Conservation (phyloP, 2,113 vertebrate genomes). For the Pelvicachromis taeniatus region DNA sequence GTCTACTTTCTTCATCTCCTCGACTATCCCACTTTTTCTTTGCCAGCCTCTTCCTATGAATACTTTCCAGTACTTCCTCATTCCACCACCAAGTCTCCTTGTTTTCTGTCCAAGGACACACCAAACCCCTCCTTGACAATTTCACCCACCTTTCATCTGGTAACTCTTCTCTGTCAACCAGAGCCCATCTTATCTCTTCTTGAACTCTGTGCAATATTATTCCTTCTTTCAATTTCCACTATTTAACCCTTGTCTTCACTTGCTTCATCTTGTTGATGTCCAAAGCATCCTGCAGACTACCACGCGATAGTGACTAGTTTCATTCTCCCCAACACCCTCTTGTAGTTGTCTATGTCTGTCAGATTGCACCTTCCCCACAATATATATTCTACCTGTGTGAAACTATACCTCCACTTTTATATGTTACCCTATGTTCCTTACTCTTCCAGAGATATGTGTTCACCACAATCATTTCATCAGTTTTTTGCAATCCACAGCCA, state of each 20-base stretch:
- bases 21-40: background rate
- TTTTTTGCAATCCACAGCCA: background rate
- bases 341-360: background rate
- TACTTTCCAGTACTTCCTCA: background rate
- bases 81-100: background rate
- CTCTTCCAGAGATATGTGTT: background rate
- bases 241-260: background rate
- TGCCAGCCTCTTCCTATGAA: background rate
- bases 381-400: background rate
- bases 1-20: background rate
- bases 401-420: background rate
- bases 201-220: background rate
- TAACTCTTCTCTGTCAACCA: background rate
- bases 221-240: background rate
- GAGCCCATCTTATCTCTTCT: background rate
- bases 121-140: background rate
- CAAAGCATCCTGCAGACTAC: background rate
- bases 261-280: background rate
- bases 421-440: background rate
- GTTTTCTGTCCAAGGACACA: background rate
- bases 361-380: background rate
- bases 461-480: background rate
- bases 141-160: background rate
- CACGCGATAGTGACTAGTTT: background rate
- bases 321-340: background rate